These are phyloP conservation scores for Oncorhynchus clarkii DNA, from an alignment of 2,113 vertebrate genomes.

Conservation along the genomic window DNA sequence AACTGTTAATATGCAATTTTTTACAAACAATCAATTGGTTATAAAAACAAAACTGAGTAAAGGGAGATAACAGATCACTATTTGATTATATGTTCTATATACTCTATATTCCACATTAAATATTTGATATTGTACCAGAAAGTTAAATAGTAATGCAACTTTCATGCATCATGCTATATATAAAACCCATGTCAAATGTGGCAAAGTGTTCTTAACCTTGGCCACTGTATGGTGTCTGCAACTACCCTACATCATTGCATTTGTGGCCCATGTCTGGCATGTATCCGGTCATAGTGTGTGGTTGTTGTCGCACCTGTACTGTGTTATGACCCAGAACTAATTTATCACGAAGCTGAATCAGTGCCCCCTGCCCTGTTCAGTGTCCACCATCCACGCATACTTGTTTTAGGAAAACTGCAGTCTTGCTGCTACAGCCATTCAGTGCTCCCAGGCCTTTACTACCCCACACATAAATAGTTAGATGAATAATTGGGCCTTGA, in stretches of 20 bases:
- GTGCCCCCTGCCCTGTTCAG: conserved; percentile 14
- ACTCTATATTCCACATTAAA: no score
- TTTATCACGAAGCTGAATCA: not conserved
- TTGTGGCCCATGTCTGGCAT: not conserved
- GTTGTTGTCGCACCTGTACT: not conserved
- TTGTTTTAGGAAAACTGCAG: no score
- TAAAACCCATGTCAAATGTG: no score
- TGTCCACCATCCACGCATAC: conserved; percentile 5
- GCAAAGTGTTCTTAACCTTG: no score
- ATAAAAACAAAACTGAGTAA: no score
- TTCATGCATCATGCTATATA: no score
- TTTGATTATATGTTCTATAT: no score
- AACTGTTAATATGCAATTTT: no score
- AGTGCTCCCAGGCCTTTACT: not conserved
- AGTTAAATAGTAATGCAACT: no score
- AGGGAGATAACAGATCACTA: no score
- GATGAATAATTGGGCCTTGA: conserved; percentile 20
- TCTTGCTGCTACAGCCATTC: not conserved
- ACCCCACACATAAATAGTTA: conserved; percentile 4
- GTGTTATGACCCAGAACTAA: conserved; percentile 8
- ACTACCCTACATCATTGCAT: not conserved
- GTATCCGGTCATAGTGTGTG: not conserved
- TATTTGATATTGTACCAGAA: no score
- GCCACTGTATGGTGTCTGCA: conserved; percentile 30
- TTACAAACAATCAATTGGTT: no score